Evolutionary conservation across 2,888 invertebrate genomes (phyloP).

Genomic region (Acronicta alni): DNA sequence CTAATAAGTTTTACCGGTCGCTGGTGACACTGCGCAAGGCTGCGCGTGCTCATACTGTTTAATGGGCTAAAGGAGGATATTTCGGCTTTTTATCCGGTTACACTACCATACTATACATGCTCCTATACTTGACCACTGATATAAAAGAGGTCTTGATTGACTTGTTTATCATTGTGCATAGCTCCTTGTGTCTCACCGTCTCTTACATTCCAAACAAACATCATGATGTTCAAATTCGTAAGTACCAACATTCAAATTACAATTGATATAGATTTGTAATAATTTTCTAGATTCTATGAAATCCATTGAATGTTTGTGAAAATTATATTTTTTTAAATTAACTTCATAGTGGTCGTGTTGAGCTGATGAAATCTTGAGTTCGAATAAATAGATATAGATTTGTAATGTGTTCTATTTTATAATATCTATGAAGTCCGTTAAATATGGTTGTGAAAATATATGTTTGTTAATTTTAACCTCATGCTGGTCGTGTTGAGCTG

Average conservation of each 20-base stretch:
- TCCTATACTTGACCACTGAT: slow-evolving; percentile 56
- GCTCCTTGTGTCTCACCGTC: slow-evolving; percentile 49
- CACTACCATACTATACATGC: slow-evolving; percentile 51
- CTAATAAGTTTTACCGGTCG: slow-evolving; percentile 68
- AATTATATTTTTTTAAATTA: too few relatives aligned
- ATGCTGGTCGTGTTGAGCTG: too few relatives aligned
- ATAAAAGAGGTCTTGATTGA: slow-evolving; percentile 64
- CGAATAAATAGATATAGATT: too few relatives aligned
- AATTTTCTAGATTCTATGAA: too few relatives aligned
- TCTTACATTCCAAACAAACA: slow-evolving; percentile 34
- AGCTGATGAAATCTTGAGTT: too few relatives aligned
- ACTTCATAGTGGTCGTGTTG: too few relatives aligned
- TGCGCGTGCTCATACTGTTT: slow-evolving; percentile 76
- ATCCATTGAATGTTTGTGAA: too few relatives aligned
- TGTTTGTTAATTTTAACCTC: too few relatives aligned
- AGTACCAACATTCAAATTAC: slow-evolving; percentile 60
- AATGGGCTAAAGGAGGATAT: slow-evolving; percentile 78
- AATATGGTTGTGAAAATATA: too few relatives aligned
- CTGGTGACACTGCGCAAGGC: slow-evolving; percentile 72
- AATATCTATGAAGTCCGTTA: too few relatives aligned
- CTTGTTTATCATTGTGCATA: slow-evolving; percentile 59
- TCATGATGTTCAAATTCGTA: slow-evolving; percentile 87
- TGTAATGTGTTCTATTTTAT: too few relatives aligned
- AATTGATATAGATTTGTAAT: too few relatives aligned
- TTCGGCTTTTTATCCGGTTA: slow-evolving; percentile 75